Percentiles rank a stretch among this genome's conserved stretches.
Evolutionary conservation across 1,140 invertebrate genomes (phyloP).

Genomic region (Hylaeus volcanicus): DNA sequence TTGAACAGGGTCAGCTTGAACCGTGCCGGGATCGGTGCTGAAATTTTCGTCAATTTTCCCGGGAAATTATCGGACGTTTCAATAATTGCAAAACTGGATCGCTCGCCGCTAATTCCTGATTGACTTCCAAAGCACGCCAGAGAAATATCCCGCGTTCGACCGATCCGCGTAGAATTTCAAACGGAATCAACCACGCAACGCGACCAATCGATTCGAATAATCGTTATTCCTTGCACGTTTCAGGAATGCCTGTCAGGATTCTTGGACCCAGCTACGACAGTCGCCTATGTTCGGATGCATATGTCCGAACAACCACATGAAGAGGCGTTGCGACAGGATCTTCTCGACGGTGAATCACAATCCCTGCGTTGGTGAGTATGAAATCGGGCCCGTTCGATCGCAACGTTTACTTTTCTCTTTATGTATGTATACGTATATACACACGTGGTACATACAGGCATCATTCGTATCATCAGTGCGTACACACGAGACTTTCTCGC

Average conservation of each 20-base stretch:
- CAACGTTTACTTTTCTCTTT: conserved; percentile 37
- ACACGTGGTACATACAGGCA: conserved; percentile 42
- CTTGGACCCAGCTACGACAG: conserved; percentile 90
- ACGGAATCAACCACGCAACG: too few species aligned
- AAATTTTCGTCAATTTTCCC: conserved; percentile 4
- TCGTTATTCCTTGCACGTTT: conserved; percentile 3
- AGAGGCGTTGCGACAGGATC: conserved; percentile 91
- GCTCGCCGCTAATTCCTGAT: conserved; percentile 12
- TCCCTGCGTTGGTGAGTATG: conserved; percentile 92
- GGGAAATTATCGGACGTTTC: background rate
- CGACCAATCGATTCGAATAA: background rate
- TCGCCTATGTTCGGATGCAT: conserved; percentile 95
- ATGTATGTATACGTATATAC: conserved; percentile 46
- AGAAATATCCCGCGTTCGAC: background rate
- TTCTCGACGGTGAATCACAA: conserved; percentile 94
- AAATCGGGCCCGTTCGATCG: conserved; percentile 11
- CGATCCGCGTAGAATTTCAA: too few species aligned
- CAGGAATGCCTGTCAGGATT: conserved; percentile 91
- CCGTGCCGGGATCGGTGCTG: background rate
- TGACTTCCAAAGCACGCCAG: background rate
- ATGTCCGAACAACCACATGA: conserved; percentile 92
- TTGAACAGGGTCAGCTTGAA: too few species aligned
- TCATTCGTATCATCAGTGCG: conserved; percentile 7
- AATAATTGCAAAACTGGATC: conserved; percentile 9
- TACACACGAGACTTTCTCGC: conserved; percentile 30